These are phyloP conservation scores for Chloebia gouldiae DNA, from an alignment of 2,113 vertebrate species.

Conservation along the genomic window DNA sequence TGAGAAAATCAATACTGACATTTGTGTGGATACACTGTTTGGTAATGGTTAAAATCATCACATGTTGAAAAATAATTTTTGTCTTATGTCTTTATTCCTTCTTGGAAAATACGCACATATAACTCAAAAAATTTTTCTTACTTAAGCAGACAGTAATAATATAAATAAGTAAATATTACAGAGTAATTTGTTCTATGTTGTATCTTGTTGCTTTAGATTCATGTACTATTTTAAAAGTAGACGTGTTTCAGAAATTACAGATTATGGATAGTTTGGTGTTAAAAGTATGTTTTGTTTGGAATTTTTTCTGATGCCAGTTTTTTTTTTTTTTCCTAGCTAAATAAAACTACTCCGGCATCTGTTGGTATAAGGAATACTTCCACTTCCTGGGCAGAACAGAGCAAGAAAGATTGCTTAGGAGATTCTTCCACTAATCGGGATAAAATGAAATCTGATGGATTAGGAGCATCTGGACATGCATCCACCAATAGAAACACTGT, in stretches of 20 bases:
- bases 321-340: constrained; percentile 64
- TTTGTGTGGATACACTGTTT: not conserved
- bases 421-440: constrained; percentile 61
- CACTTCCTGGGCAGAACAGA: constrained; percentile 64
- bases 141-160: not conserved
- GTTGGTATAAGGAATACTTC: constrained; percentile 69
- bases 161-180: not conserved
- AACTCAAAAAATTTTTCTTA: not conserved
- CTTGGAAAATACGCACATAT: not conserved
- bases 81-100: not conserved
- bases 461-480: constrained; percentile 80
- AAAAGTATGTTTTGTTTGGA: not conserved
- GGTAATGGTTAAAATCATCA: not conserved
- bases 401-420: constrained; percentile 55
- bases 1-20: not conserved
- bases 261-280: not conserved
- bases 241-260: not conserved
- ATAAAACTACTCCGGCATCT: constrained; percentile 66
- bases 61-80: not conserved
- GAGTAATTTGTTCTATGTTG: not conserved
- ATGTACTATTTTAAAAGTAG: not conserved
- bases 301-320: not conserved
- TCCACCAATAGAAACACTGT: constrained; percentile 70
- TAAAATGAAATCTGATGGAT: constrained; percentile 96
- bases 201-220: not conserved